phyloP scores from a whole-genome alignment of 2,888 invertebrate species.

The Abrostola tripartita region DNA sequence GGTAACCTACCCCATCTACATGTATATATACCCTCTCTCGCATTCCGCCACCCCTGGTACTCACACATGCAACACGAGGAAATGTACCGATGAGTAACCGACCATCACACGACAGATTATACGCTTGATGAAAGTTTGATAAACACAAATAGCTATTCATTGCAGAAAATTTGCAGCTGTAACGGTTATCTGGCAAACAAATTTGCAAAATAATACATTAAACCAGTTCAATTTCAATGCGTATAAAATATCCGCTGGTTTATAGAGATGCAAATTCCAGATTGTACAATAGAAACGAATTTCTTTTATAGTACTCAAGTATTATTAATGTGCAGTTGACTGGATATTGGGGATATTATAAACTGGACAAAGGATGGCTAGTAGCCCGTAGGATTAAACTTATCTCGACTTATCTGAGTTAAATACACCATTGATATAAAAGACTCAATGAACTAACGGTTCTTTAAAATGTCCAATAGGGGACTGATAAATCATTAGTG shows the following conservation, averaged over 20 bases:
- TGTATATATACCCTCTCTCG: too few relatives aligned
- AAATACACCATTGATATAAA: neutral
- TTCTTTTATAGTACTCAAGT: neutral
- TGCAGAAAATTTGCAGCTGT: neutral
- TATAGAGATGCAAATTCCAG: conserved; percentile 3
- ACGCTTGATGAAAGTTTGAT: neutral
- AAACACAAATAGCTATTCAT: neutral
- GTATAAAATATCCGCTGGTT: neutral
- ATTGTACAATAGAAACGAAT: neutral
- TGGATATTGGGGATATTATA: neutral
- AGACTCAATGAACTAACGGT: neutral
- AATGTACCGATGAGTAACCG: neutral
- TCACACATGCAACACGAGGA: neutral
- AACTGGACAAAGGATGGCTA: neutral
- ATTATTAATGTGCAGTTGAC: neutral
- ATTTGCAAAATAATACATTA: neutral
- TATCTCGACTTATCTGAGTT: neutral
- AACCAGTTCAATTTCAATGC: conserved; percentile 3
- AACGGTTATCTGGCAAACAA: neutral
- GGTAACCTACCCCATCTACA: too few relatives aligned
- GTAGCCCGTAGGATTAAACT: neutral
- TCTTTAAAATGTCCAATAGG: too few relatives aligned
- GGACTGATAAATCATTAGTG: too few relatives aligned
- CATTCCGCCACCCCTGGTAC: neutral
- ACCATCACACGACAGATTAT: neutral